Conservation (phyloP, 2,797 vertebrate genomes). For the Dicrostonyx torquatus region DNA sequence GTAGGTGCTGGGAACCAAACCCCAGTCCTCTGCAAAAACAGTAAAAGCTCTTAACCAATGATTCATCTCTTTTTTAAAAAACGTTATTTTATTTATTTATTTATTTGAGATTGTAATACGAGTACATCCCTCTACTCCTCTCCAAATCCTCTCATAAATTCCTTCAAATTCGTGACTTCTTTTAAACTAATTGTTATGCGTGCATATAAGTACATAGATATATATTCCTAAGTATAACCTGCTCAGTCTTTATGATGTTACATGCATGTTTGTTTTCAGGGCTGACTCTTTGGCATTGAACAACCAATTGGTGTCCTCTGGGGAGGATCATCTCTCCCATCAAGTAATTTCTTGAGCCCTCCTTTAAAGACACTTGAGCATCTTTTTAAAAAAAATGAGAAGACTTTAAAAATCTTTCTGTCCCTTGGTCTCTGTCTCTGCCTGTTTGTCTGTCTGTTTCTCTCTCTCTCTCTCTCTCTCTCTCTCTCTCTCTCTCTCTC, state of each 20-base stretch:
- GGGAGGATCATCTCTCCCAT: neutral
- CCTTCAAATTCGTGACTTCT: neutral
- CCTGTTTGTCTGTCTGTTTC: no score
- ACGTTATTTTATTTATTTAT: neutral
- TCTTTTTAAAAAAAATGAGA: neutral
- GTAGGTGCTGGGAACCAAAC: neutral
- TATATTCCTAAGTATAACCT: neutral
- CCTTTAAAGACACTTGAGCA: neutral
- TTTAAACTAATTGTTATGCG: neutral
- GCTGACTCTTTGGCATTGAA: neutral
- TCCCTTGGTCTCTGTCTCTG: no score
- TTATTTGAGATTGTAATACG: neutral
- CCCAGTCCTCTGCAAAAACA: neutral
- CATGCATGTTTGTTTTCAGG: neutral
- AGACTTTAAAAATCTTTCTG: neutral
- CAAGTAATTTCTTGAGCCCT: neutral
- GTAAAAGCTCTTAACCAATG: neutral
- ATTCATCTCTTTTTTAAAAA: neutral
- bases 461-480: no score
- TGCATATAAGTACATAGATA: neutral
- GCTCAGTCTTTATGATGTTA: neutral
- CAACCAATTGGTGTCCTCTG: neutral
- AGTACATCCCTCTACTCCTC: no score
- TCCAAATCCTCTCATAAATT: neutral
- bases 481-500: no score